phyloP scores from a whole-genome alignment of 2,797 vertebrate genomes.

The Tenualosa ilisha region DNA sequence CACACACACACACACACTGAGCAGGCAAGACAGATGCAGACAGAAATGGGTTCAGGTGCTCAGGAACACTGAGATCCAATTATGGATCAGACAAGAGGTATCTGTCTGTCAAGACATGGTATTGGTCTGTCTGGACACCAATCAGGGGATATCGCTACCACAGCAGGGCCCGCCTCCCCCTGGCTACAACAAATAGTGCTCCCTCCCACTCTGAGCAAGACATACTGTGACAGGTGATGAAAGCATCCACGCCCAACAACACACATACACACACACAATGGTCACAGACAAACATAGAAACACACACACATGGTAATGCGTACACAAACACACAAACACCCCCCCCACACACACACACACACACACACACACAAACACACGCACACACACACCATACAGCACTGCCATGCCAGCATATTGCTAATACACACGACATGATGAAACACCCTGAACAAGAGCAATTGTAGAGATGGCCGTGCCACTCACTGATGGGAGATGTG shows the following conservation, averaged over 20 bases:
- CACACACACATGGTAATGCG: neutral
- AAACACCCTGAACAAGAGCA: constrained; percentile 36
- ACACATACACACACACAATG: neutral
- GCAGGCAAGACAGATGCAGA: no score
- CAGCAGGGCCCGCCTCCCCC: neutral
- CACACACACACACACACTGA: neutral
- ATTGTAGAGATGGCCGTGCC: constrained; percentile 35
- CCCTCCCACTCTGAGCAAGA: neutral
- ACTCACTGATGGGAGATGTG: constrained; percentile 43
- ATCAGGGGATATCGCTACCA: neutral
- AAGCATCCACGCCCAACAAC: neutral
- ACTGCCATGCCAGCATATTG: neutral
- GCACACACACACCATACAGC: neutral
- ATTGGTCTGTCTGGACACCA: neutral
- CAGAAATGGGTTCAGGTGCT: no score
- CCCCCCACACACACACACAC: neutral
- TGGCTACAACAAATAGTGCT: neutral
- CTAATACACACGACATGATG: constrained; percentile 29
- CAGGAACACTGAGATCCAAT: neutral
- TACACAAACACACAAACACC: neutral
- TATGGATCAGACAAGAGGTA: neutral
- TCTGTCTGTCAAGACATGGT: no score
- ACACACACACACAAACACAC: neutral
- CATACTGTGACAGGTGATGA: neutral
- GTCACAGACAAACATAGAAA: neutral